Percentiles rank a stretch among this genome's conserved stretches.
phyloP scores from a whole-genome alignment of 2,113 vertebrate genomes.

The Halcyon malimbica region DNA sequence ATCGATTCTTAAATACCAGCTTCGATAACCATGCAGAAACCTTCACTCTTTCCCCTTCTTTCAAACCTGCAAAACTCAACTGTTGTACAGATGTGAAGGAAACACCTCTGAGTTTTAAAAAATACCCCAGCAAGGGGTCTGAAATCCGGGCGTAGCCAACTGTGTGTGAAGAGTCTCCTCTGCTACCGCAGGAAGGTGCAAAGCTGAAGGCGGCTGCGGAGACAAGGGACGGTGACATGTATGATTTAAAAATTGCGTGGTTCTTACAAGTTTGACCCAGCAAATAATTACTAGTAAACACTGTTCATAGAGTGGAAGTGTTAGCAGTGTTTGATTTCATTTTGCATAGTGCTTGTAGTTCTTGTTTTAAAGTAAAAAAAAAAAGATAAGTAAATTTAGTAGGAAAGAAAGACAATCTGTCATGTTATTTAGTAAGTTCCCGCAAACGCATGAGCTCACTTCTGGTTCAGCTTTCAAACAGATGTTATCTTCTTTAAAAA shows the following conservation, averaged over 20 bases:
- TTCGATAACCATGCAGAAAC: background rate
- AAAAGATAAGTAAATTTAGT: background rate
- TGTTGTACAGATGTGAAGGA: background rate
- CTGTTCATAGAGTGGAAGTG: background rate
- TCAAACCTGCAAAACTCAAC: background rate
- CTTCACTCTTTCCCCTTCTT: background rate
- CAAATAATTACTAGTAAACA: background rate
- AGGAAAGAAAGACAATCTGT: constrained; percentile 15
- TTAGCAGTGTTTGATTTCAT: background rate
- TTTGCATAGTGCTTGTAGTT: background rate
- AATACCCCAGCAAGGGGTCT: background rate
- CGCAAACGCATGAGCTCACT: constrained; percentile 34
- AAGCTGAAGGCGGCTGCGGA: background rate
- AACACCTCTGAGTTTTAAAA: background rate
- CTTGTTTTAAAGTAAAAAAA: background rate
- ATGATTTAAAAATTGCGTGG: background rate
- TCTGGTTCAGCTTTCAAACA: constrained; percentile 62
- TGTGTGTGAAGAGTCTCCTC: background rate
- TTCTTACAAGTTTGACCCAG: background rate
- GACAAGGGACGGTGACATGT: background rate
- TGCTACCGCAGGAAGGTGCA: background rate
- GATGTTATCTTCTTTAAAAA: constrained; percentile 63
- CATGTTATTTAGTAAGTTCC: constrained; percentile 36
- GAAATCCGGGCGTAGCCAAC: background rate
- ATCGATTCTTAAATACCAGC: background rate